These are phyloP conservation scores for Matsumurasca onukii DNA, from an alignment of 1,140 invertebrate genomes.

Conservation along the genomic window DNA sequence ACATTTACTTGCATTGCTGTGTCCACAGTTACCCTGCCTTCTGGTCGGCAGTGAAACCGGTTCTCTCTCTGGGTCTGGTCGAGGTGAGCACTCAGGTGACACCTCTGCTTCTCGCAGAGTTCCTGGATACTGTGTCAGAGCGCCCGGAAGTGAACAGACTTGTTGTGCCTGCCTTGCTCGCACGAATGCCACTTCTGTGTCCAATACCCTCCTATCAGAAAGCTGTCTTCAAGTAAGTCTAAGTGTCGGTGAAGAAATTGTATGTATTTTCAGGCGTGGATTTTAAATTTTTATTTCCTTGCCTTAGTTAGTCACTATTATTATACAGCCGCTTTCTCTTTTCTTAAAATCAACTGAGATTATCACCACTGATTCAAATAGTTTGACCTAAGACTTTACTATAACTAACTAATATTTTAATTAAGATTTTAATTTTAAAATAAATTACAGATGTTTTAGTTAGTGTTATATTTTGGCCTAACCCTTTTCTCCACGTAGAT, in stretches of 20 bases:
- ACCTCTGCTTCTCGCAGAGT: not conserved
- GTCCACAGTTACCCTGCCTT: not conserved
- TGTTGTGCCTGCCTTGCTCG: not conserved
- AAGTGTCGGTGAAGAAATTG: not conserved
- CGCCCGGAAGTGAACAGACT: not conserved
- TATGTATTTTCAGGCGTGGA: not conserved
- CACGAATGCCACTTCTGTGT: not conserved
- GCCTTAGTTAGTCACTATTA: not conserved
- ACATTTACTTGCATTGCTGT: no score
- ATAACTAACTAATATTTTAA: not conserved
- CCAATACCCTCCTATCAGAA: conserved; percentile 10
- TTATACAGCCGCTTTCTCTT: not conserved
- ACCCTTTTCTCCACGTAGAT: not conserved
- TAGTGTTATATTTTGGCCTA: not conserved
- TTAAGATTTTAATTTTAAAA: not conserved
- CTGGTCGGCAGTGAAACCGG: not conserved
- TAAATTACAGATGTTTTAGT: not conserved
- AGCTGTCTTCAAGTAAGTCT: conserved; percentile 7
- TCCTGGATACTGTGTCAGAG: not conserved
- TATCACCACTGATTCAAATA: not conserved
- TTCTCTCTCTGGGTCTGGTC: conserved; percentile 5
- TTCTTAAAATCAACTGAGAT: not conserved
- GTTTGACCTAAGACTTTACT: not conserved
- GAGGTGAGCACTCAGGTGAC: not conserved
- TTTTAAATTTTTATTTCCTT: not conserved